phyloP scores from a whole-genome alignment of 2,113 vertebrate species.

The Athene noctua region DNA sequence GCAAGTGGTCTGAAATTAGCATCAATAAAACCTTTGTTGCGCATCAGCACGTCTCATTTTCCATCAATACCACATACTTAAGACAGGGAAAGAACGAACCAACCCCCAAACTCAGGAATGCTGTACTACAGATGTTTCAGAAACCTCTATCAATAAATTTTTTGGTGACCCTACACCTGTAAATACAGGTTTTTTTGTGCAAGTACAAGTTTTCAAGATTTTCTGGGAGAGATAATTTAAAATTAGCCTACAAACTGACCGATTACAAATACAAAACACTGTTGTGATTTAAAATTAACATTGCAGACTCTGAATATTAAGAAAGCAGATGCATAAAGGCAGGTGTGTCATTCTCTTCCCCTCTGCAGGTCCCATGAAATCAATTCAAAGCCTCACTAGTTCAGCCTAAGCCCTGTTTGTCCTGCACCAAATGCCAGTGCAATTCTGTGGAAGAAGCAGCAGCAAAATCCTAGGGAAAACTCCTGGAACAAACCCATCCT shows the following conservation, averaged over 20 bases:
- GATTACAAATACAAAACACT: not conserved
- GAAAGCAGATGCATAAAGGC: not conserved
- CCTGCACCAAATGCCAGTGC: accelerated
- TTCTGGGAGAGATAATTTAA: not conserved
- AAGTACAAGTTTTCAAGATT: not conserved
- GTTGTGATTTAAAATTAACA: not conserved
- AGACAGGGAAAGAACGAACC: not conserved
- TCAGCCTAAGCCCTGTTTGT: not conserved
- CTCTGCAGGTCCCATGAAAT: not conserved
- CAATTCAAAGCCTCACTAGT: not conserved
- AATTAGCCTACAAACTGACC: not conserved
- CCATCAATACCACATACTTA: not conserved
- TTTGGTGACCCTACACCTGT: not conserved
- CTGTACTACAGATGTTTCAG: not conserved
- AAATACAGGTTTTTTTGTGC: not conserved
- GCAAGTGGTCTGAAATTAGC: not conserved
- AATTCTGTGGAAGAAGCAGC: not conserved
- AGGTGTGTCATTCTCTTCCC: not conserved
- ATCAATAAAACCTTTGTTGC: not conserved
- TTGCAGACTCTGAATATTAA: not conserved
- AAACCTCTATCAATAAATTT: not conserved
- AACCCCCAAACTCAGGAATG: not conserved
- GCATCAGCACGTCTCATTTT: not conserved
- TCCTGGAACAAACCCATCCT: not conserved
- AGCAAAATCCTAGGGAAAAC: not conserved